A percentile compares a stretch with the other conserved stretches of the same genome.
These are phyloP conservation scores for Anomalospiza imberbis DNA, from an alignment of 2,797 vertebrate genomes.

Conservation along the genomic window DNA sequence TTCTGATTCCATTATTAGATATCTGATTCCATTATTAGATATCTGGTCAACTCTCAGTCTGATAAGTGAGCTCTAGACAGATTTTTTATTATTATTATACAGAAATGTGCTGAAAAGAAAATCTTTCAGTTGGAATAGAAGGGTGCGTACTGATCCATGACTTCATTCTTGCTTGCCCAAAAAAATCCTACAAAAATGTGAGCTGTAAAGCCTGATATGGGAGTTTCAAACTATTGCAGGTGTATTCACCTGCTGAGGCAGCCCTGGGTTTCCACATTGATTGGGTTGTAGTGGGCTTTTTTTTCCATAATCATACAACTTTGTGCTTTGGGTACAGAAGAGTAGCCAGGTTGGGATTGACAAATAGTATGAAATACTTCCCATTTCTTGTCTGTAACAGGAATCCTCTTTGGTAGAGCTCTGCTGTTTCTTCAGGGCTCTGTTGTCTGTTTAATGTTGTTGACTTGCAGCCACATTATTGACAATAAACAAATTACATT, in stretches of 20 bases:
- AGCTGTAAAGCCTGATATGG: rapidly evolving
- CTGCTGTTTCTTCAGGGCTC: background rate
- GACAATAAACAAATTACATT: background rate
- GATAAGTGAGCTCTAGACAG: background rate
- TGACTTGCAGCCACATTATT: background rate
- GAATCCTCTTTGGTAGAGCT: background rate
- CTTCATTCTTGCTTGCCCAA: background rate
- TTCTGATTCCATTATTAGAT: background rate
- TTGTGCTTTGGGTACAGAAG: background rate
- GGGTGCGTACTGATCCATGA: background rate
- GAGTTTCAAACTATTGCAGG: background rate
- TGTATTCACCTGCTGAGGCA: background rate
- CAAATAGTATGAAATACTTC: background rate
- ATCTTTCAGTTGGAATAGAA: background rate
- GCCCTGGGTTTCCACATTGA: background rate
- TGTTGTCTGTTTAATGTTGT: background rate
- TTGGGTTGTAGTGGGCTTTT: background rate
- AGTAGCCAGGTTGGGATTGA: background rate
- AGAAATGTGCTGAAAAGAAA: background rate
- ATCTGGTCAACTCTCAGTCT: background rate
- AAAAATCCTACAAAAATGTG: background rate
- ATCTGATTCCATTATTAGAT: background rate
- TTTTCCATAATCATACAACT: background rate
- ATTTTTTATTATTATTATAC: background rate
- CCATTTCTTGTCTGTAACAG: background rate